phyloP scores from a whole-genome alignment of 2,888 invertebrate species.

The Macrophya alboannulata region DNA sequence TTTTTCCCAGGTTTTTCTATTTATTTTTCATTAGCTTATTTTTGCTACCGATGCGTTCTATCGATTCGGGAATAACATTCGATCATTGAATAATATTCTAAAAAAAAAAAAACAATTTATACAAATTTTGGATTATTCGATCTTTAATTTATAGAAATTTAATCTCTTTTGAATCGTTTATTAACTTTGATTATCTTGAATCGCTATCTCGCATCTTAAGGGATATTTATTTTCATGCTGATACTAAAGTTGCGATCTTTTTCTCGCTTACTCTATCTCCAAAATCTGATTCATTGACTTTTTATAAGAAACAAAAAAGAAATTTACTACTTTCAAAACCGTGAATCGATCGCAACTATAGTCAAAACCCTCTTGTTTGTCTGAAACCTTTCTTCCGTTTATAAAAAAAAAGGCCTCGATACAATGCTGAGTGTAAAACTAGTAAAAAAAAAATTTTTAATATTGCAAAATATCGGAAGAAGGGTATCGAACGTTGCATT shows the following conservation, averaged over 20 bases:
- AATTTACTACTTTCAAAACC: background rate
- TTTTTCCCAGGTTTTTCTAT: background rate
- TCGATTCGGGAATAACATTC: background rate
- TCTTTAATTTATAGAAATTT: background rate
- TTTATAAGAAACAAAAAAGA: background rate
- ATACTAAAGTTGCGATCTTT: constrained; percentile 17
- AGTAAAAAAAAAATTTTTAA: background rate
- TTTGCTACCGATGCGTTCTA: background rate
- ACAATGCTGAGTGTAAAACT: background rate
- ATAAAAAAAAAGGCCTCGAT: background rate
- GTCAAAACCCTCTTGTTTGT: constrained; percentile 61
- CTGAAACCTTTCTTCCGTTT: constrained; percentile 65
- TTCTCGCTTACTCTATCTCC: background rate
- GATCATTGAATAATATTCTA: background rate
- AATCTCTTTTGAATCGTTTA: background rate
- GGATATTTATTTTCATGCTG: constrained; percentile 8
- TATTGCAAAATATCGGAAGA: constrained; percentile 45
- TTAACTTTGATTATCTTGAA: background rate
- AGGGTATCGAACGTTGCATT: constrained; percentile 54
- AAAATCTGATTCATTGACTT: background rate
- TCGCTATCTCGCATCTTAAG: background rate
- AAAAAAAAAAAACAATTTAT: background rate
- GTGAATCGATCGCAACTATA: background rate
- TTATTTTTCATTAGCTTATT: background rate
- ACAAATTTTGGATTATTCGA: background rate